Evolutionary conservation across 2,888 invertebrate species (phyloP), one percentile per base, ranked within the genome.

Genomic region (Chalcis sispes): DNA sequence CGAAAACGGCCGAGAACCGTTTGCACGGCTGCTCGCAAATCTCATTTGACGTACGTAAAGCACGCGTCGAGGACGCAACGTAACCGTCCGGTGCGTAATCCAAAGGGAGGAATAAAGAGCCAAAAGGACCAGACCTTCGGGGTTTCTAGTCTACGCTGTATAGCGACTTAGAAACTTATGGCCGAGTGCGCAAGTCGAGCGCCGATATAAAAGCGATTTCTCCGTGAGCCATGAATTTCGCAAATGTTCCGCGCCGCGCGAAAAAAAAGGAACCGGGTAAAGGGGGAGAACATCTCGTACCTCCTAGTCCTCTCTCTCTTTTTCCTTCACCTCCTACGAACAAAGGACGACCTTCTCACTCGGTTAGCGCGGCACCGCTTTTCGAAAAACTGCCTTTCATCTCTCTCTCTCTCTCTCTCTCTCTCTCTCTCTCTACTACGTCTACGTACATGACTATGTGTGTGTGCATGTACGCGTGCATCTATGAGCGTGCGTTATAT

Each of bases 151-250:
- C 56, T 72, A 59, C 20, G 71, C 74, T 48, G n/a, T 3, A 29
- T 25, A 25, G n/a, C 8, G 13, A n/a, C n/a, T n/a, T n/a, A n/a
- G n/a, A n/a, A n/a, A n/a, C n/a, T n/a, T n/a, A n/a, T n/a, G n/a
- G n/a, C n/a, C n/a, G n/a, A n/a, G n/a, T n/a, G n/a, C n/a, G n/a
- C n/a, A n/a, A n/a, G n/a, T n/a, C n/a, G 61, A n/a, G 23, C 54
- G 54, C 67, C 59, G 50, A 52, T 58, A 72, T 72, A 65, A 72
- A 65, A 59, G 66, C 72, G 56, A 64, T 56, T 62, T 46, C 29
- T 10, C 20, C 5, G 59, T 48, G 73, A 77, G 62, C 78, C 78
- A 77, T 77, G 80, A 82, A 80, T 80, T 81, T 81, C 76, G 79
- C 77, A 71, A 75, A 78, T 73, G 79, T 79, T 74, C 67, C 65